Evolutionary conservation across 1,140 invertebrate species (phyloP).

Genomic region (Drosophila gunungcola): DNA sequence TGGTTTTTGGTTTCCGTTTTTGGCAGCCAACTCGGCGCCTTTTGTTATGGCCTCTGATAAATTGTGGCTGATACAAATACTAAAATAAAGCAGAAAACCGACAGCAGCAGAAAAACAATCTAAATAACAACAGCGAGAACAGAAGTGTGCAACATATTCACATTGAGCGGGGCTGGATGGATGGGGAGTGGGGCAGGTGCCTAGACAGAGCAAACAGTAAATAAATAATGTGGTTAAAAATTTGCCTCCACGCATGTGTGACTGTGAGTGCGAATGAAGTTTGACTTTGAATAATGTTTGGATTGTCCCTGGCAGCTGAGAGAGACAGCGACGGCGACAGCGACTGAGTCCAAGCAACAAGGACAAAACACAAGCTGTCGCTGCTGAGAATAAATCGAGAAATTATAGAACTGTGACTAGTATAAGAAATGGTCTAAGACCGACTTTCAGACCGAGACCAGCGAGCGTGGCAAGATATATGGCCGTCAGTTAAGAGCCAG

Average conservation of each 20-base stretch:
- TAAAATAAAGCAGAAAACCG: constrained; percentile 57
- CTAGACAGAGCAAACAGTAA: constrained; percentile 67
- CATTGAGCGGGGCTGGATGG: constrained; percentile 29
- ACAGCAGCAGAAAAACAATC: constrained; percentile 36
- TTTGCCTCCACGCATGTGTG: constrained; percentile 54
- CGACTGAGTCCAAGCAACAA: constrained; percentile 27
- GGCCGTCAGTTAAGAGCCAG: constrained; percentile 64
- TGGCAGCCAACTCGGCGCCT: constrained; percentile 81
- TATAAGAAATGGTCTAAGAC: constrained; percentile 77
- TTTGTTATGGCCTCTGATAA: constrained; percentile 79
- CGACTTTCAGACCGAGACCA: constrained; percentile 13
- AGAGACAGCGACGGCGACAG: constrained; percentile 37
- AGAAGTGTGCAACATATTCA: constrained; percentile 75
- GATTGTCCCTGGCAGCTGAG: constrained; percentile 78
- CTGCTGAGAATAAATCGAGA: constrained; percentile 77
- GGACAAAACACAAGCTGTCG: constrained; percentile 59
- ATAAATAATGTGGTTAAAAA: constrained; percentile 84
- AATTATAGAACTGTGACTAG: constrained; percentile 83
- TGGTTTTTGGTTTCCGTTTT: constrained; percentile 70
- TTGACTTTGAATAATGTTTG: constrained; percentile 84
- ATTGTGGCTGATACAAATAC: constrained; percentile 79
- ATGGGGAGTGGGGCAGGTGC: constrained; percentile 2
- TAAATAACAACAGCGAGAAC: constrained; percentile 53
- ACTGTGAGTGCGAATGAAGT: constrained; percentile 76
- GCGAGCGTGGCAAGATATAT: constrained; percentile 78